Evolutionary conservation across 2,888 invertebrate genomes (phyloP), one percentile per base, ranked within the genome.

Genomic region (Schizotus pectinicornis): DNA sequence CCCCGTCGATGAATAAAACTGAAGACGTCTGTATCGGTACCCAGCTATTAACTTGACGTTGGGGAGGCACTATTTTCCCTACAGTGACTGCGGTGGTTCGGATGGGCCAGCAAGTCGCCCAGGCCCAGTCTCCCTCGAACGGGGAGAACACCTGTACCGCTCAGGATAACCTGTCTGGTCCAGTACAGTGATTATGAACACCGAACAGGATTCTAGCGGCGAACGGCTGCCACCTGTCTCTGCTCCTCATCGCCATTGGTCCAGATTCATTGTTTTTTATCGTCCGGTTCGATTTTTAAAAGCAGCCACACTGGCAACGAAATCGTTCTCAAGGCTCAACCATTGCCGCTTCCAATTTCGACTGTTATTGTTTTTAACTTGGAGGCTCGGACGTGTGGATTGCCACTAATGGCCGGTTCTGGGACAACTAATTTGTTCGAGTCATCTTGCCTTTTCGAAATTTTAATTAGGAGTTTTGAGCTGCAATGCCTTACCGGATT

Each of bases 151-250:
- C 57, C 57, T 57, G 52, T 52, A 38, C 33, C 33, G 46, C 46
- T 46, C 39, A 52, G 31, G 47, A 57, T 46, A 57, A 62, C 61
- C 62, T 59, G 61, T 61, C 65, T 54, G 68, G 72, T 68, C 71
- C 69, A 72, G 69, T 68, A 66, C 67, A 71, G 67, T 72, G 71
- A 76, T 74, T 76, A 75, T 72, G 68, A 73, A 72, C 69, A 70
- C 69, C 65, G 71, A 73, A 75, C 77, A 71, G 73, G 77, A 77
- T 75, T 77, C 77, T 72, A 66, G 65, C 74, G 72, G 71, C 71
- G 73, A 73, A 64, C 76, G 76, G 72, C 73, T 74, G 74, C 77
- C 78, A 78, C 78, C 78, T 78, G 78, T 77, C 77, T 72, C 74
- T 66, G 68, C 68, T 68, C 72, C 69, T 71, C 73, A 63, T 70